A percentile compares a stretch with the other conserved stretches of the same genome.
Conservation (phyloP, 2,888 invertebrate genomes). For the Mythimna impura region DNA sequence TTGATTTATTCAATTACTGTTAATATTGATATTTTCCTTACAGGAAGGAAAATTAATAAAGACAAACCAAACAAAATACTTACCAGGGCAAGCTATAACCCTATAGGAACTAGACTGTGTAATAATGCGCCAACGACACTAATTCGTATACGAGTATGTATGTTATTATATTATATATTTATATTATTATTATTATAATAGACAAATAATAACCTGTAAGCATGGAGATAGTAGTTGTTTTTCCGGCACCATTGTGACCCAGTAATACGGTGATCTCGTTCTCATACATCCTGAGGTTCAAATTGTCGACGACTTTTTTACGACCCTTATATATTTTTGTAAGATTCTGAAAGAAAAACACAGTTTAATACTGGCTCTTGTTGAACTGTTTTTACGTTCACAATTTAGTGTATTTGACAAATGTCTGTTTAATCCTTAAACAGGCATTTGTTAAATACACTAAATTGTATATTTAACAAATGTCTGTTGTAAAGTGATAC, state of each 20-base stretch:
- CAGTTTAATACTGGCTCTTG: neutral
- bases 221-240: constrained; percentile 98
- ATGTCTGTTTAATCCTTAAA: neutral
- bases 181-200: too few species aligned
- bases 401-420: neutral
- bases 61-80: neutral
- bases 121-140: neutral
- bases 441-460: too few species aligned
- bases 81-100: neutral
- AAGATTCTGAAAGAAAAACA: constrained; percentile 87
- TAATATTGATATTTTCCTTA: neutral
- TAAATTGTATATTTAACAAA: too few species aligned
- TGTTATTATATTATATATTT: too few species aligned
- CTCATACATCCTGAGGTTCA: constrained; percentile 95
- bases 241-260: constrained; percentile 96
- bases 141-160: neutral
- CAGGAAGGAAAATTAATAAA: too few species aligned
- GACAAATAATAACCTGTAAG: constrained; percentile 91
- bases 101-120: neutral
- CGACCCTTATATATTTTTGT: constrained; percentile 92
- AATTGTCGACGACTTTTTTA: constrained; percentile 92
- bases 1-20: neutral
- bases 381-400: neutral
- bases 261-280: constrained; percentile 95
- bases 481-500: too few species aligned